A percentile compares a stretch with the other conserved stretches of the same genome.
These are phyloP conservation scores for Doryteuthis pealeii DNA, from an alignment of 1,140 invertebrate genomes.

Conservation along the genomic window DNA sequence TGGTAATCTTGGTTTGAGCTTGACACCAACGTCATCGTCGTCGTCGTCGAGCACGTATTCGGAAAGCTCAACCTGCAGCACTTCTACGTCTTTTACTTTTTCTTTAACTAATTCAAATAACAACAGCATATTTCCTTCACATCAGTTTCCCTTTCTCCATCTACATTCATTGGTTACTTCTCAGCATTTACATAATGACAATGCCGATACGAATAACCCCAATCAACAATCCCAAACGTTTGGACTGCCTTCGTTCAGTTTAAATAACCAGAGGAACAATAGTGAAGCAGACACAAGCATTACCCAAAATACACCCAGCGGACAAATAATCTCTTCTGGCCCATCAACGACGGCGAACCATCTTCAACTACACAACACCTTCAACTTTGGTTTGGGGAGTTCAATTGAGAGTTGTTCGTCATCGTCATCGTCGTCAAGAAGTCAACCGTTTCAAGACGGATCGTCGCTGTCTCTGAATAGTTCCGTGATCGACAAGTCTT, in stretches of 20 bases:
- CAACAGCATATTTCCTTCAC: constrained; percentile 3
- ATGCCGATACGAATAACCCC: background rate
- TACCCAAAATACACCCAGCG: background rate
- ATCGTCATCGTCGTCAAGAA: background rate
- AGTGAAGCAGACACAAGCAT: background rate
- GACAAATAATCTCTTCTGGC: background rate
- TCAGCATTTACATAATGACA: constrained; percentile 16
- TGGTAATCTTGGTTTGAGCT: constrained; percentile 46
- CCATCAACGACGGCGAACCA: background rate
- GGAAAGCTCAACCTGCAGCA: constrained; percentile 24
- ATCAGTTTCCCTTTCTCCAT: constrained; percentile 31
- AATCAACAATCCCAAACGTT: constrained; percentile 2
- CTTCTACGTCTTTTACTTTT: constrained; percentile 30
- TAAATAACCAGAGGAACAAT: background rate
- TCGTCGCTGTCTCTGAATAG: background rate
- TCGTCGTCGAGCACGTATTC: constrained; percentile 21
- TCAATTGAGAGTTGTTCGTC: background rate
- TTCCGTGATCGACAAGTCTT: background rate
- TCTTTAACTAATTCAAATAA: constrained; percentile 14
- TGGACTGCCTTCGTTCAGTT: constrained; percentile 2
- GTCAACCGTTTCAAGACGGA: background rate
- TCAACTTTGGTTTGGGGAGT: background rate
- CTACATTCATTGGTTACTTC: constrained; percentile 28
- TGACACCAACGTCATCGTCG: constrained; percentile 30
- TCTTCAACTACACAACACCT: background rate